Evolutionary conservation across 2,888 invertebrate species (phyloP).

Genomic region (Agrotis segetum): DNA sequence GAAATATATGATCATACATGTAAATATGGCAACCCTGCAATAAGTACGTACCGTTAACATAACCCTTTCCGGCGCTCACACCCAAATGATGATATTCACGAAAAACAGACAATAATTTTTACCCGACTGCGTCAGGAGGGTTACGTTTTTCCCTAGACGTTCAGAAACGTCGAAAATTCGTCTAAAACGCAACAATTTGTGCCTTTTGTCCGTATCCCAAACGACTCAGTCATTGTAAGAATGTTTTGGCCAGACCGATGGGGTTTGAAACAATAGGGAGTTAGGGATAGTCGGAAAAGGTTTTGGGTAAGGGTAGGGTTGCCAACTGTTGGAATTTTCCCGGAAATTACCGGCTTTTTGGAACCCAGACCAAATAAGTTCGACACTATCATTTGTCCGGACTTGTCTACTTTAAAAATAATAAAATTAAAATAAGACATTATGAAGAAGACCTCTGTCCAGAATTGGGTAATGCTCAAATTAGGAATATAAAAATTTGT

Average conservation of each 20-base stretch:
- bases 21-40: background rate
- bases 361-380: background rate
- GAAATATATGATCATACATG: slow-evolving; percentile 5
- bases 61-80: background rate
- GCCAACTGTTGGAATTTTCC: background rate
- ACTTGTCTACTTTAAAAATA: too few relatives aligned
- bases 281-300: slow-evolving; percentile 29
- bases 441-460: too few relatives aligned
- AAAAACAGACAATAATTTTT: slow-evolving; percentile 25
- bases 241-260: slow-evolving; percentile 61
- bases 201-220: slow-evolving; percentile 65
- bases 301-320: slow-evolving; percentile 24
- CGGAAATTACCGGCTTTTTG: background rate
- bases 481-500: too few relatives aligned
- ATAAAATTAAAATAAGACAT: too few relatives aligned
- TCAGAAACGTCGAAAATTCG: slow-evolving; percentile 47
- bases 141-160: slow-evolving; percentile 27
- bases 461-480: too few relatives aligned
- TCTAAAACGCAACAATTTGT: slow-evolving; percentile 68
- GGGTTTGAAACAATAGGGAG: slow-evolving; percentile 60
- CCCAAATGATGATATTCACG: slow-evolving; percentile 26
- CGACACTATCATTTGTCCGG: background rate
- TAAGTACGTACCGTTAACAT: slow-evolving; percentile 12
- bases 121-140: too few relatives aligned
- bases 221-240: slow-evolving; percentile 66